Conservation (phyloP, 64 coral and sea anemone genomes). For the Dendrophyllia cribrosa region DNA sequence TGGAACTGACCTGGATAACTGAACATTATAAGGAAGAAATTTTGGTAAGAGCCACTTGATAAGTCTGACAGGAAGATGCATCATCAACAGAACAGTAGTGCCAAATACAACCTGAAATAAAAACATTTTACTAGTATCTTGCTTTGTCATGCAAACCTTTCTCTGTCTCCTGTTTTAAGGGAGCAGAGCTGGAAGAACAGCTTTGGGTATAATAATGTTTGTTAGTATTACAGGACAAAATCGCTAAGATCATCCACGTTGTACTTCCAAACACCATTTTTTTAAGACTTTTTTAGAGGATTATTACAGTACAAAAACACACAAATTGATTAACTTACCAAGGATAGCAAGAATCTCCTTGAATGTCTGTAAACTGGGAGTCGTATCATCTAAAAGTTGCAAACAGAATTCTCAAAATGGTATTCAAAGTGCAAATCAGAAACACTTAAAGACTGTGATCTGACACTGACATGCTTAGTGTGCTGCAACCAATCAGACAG, state of each 20-base stretch:
- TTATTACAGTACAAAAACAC: neutral
- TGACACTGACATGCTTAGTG: too few species aligned
- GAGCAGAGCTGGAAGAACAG: too few species aligned
- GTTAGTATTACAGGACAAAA: too few species aligned
- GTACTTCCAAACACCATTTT: too few species aligned
- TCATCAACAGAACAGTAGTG: conserved; percentile 94
- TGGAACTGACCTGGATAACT: conserved; percentile 80
- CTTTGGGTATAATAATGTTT: too few species aligned
- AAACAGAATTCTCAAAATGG: conserved; percentile 13
- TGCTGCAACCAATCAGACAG: too few species aligned
- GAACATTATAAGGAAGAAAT: conserved; percentile 94
- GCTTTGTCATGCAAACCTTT: neutral
- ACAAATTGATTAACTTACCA: conserved; percentile 58
- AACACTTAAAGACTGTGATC: too few species aligned
- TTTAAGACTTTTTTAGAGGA: too few species aligned
- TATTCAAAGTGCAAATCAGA: neutral
- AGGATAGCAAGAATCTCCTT: conserved; percentile 91
- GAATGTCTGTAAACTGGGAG: conserved; percentile 95
- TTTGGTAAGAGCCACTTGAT: conserved; percentile 84
- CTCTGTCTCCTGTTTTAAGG: too few species aligned
- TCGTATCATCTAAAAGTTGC: conserved; percentile 84
- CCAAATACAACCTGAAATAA: conserved; percentile 92
- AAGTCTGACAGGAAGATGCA: conserved; percentile 90
- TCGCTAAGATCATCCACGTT: too few species aligned
- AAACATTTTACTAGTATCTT: neutral